Percentiles rank a stretch among this genome's conserved stretches.
Evolutionary conservation across 1,140 invertebrate genomes (phyloP).

Genomic region (Apis laboriosa): DNA sequence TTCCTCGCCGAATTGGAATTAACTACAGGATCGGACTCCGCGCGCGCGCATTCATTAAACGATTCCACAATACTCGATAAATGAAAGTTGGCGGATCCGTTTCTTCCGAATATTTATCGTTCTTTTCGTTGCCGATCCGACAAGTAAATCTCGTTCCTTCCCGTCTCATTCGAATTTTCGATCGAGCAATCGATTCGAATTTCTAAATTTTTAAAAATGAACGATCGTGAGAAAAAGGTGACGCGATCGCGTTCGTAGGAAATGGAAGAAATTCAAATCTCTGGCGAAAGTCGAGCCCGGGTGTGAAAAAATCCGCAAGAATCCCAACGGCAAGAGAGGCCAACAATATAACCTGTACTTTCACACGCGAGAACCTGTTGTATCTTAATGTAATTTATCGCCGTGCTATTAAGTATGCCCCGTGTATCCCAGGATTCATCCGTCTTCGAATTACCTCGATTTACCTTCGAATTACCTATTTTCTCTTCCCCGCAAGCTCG

Average conservation of each 20-base stretch:
- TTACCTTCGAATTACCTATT: conserved; percentile 34
- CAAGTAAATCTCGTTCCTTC: conserved; percentile 33
- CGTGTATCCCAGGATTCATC: conserved; percentile 29
- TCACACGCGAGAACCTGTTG: conserved; percentile 23
- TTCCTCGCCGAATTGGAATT: conserved; percentile 45
- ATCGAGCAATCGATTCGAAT: no score
- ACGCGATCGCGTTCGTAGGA: no score
- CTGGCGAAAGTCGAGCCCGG: not conserved
- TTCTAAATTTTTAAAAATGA: no score
- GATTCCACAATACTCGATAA: conserved; percentile 49
- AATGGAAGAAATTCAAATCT: not conserved
- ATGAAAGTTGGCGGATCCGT: conserved; percentile 41
- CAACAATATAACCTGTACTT: conserved; percentile 20
- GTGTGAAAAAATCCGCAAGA: conserved; percentile 1
- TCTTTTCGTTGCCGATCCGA: conserved; percentile 32
- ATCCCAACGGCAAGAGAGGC: not conserved
- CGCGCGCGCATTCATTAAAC: conserved; percentile 45
- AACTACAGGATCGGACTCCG: conserved; percentile 7
- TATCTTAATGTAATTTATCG: conserved; percentile 42
- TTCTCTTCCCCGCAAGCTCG: not conserved
- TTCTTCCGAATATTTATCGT: conserved; percentile 48
- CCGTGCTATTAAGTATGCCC: conserved; percentile 33
- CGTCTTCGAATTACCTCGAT: conserved; percentile 36
- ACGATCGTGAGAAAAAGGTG: not conserved
- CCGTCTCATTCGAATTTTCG: not conserved